Evolutionary conservation across 2,797 vertebrate genomes (phyloP), one percentile per base, ranked within the genome.

Genomic region (Glossophaga mutica): DNA sequence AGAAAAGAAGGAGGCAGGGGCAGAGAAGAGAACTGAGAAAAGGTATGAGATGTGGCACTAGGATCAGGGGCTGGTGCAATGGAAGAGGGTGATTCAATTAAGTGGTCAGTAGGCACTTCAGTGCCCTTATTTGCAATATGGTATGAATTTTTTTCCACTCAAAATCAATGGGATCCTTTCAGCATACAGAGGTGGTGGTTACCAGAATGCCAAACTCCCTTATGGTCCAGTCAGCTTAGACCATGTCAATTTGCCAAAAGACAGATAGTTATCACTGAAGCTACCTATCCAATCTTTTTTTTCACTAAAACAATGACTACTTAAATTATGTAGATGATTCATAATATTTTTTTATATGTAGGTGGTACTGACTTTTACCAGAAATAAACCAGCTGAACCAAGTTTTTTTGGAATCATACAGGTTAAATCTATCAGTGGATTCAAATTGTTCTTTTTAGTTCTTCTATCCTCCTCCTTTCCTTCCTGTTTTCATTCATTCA

Each of bases 311-410:
- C 71, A 52, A 19, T 70, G 50, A n/a, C 39, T 88, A 82, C 65
- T 91, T 93, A 44, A 90, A 94, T 84, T 92, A 89, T 81, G 57
- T 68, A 90, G 68, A 55, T 94, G 94, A 94, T 70, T 96, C 83
- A 77, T 55, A 94, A 92, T 77, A 44, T 81, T 86, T 81, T 86
- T 59, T 81, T 94, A 39, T 84, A 76, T 14, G 82, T 77, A 76
- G 94, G 86, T 55, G 42, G 78, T 77, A 67, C 57, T 77, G 55
- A 52, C 78, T 97, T 92, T 94, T 92, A 48, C 86, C 78, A 73
- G 89, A 93, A 97, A 91, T 95, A 96, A 92, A 87, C 48, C 59
- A 95, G 71, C 57, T 48, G 83, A 68, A 73, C 67, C 55, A 85
- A 86, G 24, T 83, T 24, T 85, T 46, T 71, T 74, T 22, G 21